A percentile compares a stretch with the other conserved stretches of the same genome.
Conservation (phyloP, 2,797 vertebrate species). For the Poeciliopsis infans region DNA sequence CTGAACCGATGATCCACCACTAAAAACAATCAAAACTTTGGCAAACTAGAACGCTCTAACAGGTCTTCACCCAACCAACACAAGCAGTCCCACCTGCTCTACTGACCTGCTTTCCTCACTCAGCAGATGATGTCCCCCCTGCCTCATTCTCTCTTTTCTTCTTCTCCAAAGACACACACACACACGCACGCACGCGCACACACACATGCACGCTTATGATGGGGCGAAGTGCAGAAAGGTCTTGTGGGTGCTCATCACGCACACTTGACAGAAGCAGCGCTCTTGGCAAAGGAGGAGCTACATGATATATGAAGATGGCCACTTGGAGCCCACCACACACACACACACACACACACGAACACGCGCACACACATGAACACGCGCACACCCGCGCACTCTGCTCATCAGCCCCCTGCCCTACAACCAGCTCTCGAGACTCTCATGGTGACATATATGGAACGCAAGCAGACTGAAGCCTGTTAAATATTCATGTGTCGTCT, state of each 20-base stretch:
- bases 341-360: slow-evolving; percentile 21
- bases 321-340: slow-evolving; percentile 48
- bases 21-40: neutral
- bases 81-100: slow-evolving; percentile 46
- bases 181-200: neutral
- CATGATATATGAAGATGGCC: slow-evolving; percentile 78
- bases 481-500: slow-evolving; percentile 81
- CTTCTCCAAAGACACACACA: neutral
- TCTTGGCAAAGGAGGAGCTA: slow-evolving; percentile 69
- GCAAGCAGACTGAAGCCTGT: slow-evolving; percentile 73
- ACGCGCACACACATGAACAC: slow-evolving; percentile 24
- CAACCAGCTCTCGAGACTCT: slow-evolving; percentile 70
- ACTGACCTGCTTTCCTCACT: slow-evolving; percentile 72
- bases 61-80: slow-evolving; percentile 1
- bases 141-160: slow-evolving; percentile 16
- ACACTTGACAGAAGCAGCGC: slow-evolving; percentile 75
- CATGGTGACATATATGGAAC: slow-evolving; percentile 80
- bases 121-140: slow-evolving; percentile 39
- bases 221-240: slow-evolving; percentile 50
- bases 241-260: slow-evolving; percentile 74
- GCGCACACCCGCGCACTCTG: slow-evolving; percentile 23
- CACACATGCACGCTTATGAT: slow-evolving; percentile 10
- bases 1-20: neutral
- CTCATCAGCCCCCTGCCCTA: slow-evolving; percentile 71
- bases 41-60: neutral